Percentiles rank a stretch among this genome's conserved stretches.
These are phyloP conservation scores for Podarcis raffonei DNA, from an alignment of 2,113 vertebrate genomes.

Conservation along the genomic window DNA sequence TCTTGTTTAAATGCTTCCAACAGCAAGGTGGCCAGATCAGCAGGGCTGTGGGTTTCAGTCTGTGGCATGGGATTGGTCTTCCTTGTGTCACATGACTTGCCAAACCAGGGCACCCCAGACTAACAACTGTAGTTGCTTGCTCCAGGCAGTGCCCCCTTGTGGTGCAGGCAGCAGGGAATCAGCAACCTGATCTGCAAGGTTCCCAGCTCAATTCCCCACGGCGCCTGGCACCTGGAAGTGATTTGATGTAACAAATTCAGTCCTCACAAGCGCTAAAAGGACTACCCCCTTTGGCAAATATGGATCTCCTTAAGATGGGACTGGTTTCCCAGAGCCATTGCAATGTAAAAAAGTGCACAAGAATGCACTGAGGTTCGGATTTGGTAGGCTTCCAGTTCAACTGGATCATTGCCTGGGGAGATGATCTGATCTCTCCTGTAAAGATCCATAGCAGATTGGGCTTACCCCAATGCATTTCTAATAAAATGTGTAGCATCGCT, in stretches of 20 bases:
- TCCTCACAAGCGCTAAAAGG: too few relatives aligned
- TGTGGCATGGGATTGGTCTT: conserved; percentile 28
- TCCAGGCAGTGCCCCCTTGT: not conserved
- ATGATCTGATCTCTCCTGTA: not conserved
- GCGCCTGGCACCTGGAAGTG: not conserved
- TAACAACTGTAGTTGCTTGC: not conserved
- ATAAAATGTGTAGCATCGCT: not conserved
- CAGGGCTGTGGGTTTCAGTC: not conserved
- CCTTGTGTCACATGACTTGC: not conserved
- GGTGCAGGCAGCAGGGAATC: too few relatives aligned
- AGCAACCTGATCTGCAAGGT: not conserved
- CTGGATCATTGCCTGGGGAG: not conserved
- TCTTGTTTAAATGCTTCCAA: not conserved
- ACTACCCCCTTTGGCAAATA: not conserved
- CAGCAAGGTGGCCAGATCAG: not conserved
- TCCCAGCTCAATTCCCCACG: not conserved
- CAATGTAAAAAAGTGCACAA: not conserved
- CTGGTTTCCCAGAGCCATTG: conserved; percentile 1
- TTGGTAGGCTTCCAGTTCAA: not conserved
- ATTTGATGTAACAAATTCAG: not conserved
- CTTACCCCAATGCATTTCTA: not conserved
- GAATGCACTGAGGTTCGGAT: not conserved
- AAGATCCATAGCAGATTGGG: not conserved
- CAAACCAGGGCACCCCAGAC: too few relatives aligned
- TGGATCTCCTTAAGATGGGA: not conserved